phyloP scores from a whole-genome alignment of 2,888 invertebrate genomes.

The Neoascia interrupta region DNA sequence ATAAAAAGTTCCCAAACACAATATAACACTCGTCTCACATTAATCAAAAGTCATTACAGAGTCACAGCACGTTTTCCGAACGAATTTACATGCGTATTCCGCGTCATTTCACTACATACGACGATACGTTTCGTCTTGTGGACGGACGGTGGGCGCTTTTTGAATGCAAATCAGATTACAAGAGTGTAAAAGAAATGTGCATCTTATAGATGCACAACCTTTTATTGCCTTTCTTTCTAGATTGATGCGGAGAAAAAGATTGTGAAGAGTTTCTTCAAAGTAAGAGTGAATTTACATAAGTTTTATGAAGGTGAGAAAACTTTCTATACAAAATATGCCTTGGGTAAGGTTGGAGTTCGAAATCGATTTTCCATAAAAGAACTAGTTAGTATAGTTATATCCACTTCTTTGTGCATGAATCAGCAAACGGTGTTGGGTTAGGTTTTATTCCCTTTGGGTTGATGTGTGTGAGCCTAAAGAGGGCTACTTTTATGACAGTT shows the following conservation, averaged over 20 bases:
- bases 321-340: too few relatives aligned
- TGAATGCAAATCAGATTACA: slow-evolving; percentile 33
- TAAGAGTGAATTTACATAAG: slow-evolving; percentile 29
- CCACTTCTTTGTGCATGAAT: too few relatives aligned
- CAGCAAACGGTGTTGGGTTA: too few relatives aligned
- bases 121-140: not conserved
- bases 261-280: slow-evolving; percentile 9
- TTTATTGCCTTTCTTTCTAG: not conserved
- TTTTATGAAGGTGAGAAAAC: not conserved
- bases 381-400: too few relatives aligned
- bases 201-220: slow-evolving; percentile 38
- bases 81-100: slow-evolving; percentile 47
- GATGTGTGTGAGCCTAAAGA: too few relatives aligned
- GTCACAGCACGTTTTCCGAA: slow-evolving; percentile 38
- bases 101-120: slow-evolving; percentile 14
- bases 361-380: slow-evolving; percentile 15
- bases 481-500: slow-evolving; percentile 19
- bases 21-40: slow-evolving; percentile 38
- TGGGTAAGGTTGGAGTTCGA: not conserved
- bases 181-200: slow-evolving; percentile 15
- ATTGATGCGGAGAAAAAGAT: not conserved
- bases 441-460: too few relatives aligned
- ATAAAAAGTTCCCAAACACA: not conserved
- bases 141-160: not conserved
- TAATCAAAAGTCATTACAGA: slow-evolving; percentile 53